Conservation (phyloP, 2,113 vertebrate species). For the Sterna hirundo region DNA sequence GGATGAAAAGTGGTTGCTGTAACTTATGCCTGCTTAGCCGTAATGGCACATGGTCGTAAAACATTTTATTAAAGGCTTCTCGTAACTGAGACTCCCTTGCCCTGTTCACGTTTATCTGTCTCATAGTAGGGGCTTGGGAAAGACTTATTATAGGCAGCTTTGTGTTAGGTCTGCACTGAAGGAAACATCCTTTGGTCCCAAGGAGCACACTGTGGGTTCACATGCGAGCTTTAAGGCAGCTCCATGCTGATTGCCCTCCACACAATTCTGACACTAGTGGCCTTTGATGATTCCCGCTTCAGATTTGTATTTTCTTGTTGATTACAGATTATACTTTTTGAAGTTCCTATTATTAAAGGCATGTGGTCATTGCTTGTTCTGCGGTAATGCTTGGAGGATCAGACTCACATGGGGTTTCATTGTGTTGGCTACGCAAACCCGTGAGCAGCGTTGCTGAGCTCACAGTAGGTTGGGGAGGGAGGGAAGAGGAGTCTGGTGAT, state of each 20-base stretch:
- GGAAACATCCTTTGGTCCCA: neutral
- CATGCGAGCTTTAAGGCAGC: neutral
- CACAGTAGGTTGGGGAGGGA: neutral
- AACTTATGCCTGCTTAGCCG: neutral
- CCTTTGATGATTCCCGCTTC: neutral
- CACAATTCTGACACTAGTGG: neutral
- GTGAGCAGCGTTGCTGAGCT: neutral
- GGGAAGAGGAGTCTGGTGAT: neutral
- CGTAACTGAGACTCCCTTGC: neutral
- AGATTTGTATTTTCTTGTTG: neutral
- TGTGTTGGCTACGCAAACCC: neutral
- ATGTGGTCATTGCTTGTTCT: neutral
- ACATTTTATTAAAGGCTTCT: neutral
- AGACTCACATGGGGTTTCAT: neutral
- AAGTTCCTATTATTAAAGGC: neutral
- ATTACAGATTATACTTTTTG: neutral
- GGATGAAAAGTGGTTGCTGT: neutral
- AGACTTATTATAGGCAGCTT: neutral
- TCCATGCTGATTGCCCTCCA: neutral
- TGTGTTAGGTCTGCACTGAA: neutral
- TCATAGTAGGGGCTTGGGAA: neutral
- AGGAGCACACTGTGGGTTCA: neutral
- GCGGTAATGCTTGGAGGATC: neutral
- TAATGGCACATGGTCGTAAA: neutral
- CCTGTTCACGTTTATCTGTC: neutral